phyloP scores from a whole-genome alignment of 2,113 vertebrate species.

The Hystrix brachyura region DNA sequence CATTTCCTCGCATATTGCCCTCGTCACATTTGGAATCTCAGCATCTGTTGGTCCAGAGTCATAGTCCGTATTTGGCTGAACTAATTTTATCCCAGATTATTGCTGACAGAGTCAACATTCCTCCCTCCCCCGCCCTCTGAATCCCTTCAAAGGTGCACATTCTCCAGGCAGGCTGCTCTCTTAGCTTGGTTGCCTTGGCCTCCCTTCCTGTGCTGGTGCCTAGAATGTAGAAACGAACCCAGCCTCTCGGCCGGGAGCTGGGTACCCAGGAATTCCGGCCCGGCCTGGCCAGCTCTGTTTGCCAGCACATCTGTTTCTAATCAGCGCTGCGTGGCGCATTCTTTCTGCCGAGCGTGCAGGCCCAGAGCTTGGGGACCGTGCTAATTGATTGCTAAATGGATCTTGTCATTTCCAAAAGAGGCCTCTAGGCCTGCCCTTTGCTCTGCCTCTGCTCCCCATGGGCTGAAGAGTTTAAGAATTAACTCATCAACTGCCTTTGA shows the following conservation, averaged over 20 bases:
- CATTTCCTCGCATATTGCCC: not conserved
- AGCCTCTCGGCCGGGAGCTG: constrained; percentile 79
- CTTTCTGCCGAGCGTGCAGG: constrained; percentile 82
- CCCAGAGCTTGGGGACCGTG: constrained; percentile 84
- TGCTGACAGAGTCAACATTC: constrained; percentile 79
- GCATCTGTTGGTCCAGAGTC: constrained; percentile 77
- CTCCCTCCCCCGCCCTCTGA: constrained; percentile 58
- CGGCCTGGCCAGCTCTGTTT: constrained; percentile 72
- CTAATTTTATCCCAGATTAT: constrained; percentile 74
- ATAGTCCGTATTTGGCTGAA: constrained; percentile 60
- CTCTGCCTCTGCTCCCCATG: constrained; percentile 55
- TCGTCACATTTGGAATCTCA: constrained; percentile 74
- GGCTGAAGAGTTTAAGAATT: constrained; percentile 52
- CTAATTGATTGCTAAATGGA: constrained; percentile 88
- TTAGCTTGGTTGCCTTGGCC: constrained; percentile 79
- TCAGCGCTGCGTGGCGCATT: constrained; percentile 83
- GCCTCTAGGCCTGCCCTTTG: constrained; percentile 77
- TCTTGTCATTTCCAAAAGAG: constrained; percentile 89
- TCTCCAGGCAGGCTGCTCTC: constrained; percentile 66
- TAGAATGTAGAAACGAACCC: constrained; percentile 70
- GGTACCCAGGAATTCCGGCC: constrained; percentile 86
- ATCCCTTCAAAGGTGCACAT: constrained; percentile 69
- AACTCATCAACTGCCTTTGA: constrained; percentile 67
- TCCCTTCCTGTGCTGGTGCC: constrained; percentile 23
- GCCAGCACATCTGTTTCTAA: constrained; percentile 89